Conservation (phyloP, 1,140 invertebrate species). For the Drosophila teissieri region DNA sequence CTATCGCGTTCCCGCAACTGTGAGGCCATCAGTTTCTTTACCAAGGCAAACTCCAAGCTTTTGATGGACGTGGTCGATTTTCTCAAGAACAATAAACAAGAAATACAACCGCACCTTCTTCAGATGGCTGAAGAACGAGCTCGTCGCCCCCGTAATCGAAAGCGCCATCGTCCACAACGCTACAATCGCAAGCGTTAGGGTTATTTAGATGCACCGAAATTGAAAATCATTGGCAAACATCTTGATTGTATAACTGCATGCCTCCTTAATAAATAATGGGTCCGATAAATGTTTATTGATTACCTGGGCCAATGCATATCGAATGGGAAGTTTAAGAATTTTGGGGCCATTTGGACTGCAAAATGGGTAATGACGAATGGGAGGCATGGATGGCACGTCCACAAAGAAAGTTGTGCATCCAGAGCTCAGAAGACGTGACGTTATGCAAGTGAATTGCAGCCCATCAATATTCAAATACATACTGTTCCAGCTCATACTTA, state of each 20-base stretch:
- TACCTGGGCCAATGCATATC: constrained; percentile 24
- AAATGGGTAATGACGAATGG: constrained; percentile 9
- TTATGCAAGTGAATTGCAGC: constrained; percentile 19
- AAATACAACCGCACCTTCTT: neutral
- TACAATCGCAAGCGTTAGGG: neutral
- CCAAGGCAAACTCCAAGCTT: neutral
- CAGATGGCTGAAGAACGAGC: neutral
- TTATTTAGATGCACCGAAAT: neutral
- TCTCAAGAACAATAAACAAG: neutral
- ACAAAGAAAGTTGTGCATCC: constrained; percentile 22
- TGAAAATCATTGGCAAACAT: neutral
- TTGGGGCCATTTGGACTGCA: neutral
- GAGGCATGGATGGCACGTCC: constrained; percentile 12
- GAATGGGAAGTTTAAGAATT: neutral
- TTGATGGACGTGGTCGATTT: neutral
- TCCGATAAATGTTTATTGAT: constrained; percentile 7
- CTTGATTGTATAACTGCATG: neutral
- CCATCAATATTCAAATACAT: constrained; percentile 3
- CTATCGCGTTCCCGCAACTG: constrained; percentile 85
- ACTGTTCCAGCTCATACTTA: neutral
- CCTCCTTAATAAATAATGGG: neutral
- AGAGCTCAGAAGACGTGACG: constrained; percentile 35
- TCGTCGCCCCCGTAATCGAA: neutral
- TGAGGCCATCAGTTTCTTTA: constrained; percentile 87
- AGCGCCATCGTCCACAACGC: neutral